Percentiles rank a stretch among this genome's conserved stretches.
These are phyloP conservation scores for Pocota personata DNA, from an alignment of 2,888 invertebrate species.

Conservation along the genomic window DNA sequence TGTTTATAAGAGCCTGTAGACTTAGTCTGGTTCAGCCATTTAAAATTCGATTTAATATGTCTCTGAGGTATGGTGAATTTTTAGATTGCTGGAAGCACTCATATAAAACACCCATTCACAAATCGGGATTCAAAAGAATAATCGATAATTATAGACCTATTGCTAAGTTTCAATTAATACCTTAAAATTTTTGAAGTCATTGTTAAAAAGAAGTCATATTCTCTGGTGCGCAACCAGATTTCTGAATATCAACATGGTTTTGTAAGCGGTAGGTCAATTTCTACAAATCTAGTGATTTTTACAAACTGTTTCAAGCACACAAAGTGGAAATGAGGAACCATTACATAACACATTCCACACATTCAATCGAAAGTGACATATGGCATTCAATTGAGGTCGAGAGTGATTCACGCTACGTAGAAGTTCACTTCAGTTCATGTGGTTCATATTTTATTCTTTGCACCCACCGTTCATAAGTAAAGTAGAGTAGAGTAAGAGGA, in stretches of 20 bases:
- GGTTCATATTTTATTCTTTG: too few relatives aligned
- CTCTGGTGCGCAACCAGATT: not conserved
- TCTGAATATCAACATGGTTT: not conserved
- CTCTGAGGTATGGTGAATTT: not conserved
- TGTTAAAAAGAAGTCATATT: not conserved
- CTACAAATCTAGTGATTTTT: not conserved
- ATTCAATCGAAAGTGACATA: too few relatives aligned
- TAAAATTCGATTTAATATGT: not conserved
- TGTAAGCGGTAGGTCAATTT: not conserved
- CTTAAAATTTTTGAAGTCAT: not conserved
- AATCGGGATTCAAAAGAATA: not conserved
- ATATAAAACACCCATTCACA: not conserved
- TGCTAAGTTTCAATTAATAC: not conserved
- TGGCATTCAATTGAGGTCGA: not conserved
- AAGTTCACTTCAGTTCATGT: too few relatives aligned
- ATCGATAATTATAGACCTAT: not conserved
- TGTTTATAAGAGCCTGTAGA: too few relatives aligned
- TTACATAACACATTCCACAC: too few relatives aligned
- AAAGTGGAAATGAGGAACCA: not conserved
- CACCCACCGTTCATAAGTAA: too few relatives aligned
- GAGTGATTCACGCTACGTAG: too few relatives aligned
- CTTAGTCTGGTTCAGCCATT: too few relatives aligned
- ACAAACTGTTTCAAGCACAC: not conserved
- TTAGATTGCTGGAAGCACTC: not conserved
- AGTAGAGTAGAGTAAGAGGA: too few relatives aligned